Conservation (phyloP, 92 coral and sea anemone species). For the Desmophyllum pertusum region DNA sequence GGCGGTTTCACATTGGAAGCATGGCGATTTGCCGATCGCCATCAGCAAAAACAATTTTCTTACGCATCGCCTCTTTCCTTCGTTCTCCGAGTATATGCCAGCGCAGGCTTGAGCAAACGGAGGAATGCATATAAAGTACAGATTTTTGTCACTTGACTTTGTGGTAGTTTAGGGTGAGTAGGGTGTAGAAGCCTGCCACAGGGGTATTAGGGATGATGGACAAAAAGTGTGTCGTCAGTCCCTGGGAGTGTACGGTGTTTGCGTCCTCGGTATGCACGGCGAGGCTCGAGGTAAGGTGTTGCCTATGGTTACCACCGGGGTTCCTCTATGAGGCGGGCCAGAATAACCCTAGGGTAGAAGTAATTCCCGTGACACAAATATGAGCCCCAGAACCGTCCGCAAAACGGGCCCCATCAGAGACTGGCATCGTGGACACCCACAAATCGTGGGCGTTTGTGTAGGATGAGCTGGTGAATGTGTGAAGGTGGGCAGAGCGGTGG, state of each 20-base stretch:
- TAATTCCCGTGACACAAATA: slow-evolving; percentile 83
- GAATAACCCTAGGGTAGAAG: slow-evolving; percentile 81
- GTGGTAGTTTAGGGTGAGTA: slow-evolving; percentile 77
- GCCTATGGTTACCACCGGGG: slow-evolving; percentile 34
- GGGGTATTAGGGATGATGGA: slow-evolving; percentile 76
- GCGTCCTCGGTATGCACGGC: slow-evolving; percentile 70
- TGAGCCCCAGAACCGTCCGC: slow-evolving; percentile 79
- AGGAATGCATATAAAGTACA: no score
- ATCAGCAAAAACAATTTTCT: no score
- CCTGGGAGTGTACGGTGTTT: slow-evolving; percentile 60
- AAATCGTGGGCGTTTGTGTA: no score
- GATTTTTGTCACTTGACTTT: slow-evolving; percentile 57
- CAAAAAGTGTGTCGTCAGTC: slow-evolving; percentile 45
- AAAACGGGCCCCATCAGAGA: slow-evolving; percentile 87
- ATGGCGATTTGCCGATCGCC: no score
- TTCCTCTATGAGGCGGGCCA: slow-evolving; percentile 53
- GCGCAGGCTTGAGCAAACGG: no score
- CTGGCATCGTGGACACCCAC: slow-evolving; percentile 67
- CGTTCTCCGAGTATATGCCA: no score
- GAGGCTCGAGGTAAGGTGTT: slow-evolving; percentile 29
- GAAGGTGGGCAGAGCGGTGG: slow-evolving; percentile 25
- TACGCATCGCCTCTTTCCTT: no score
- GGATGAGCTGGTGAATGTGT: no score
- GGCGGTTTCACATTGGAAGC: no score
- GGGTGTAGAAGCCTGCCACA: slow-evolving; percentile 80